Evolutionary conservation across 2,797 vertebrate species (phyloP).

Genomic region (Anguilla anguilla): DNA sequence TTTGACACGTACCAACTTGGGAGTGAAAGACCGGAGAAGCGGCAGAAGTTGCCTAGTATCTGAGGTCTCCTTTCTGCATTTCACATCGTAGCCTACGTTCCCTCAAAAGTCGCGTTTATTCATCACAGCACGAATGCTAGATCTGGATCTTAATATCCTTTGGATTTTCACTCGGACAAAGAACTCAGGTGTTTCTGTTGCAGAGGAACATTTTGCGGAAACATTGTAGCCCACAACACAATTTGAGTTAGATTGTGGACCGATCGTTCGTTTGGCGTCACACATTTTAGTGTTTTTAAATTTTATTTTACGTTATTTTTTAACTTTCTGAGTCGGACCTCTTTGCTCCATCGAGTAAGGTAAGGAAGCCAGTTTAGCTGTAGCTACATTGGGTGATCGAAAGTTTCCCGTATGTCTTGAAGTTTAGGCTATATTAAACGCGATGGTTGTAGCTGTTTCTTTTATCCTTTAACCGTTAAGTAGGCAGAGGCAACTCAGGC

Average conservation of each 20-base stretch:
- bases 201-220: neutral
- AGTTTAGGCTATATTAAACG: neutral
- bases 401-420: neutral
- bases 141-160: slow-evolving; percentile 4
- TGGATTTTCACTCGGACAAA: neutral
- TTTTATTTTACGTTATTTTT: neutral
- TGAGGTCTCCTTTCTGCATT: neutral
- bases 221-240: neutral
- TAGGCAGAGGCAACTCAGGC: neutral
- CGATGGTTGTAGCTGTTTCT: neutral
- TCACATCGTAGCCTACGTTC: neutral
- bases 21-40: neutral
- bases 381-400: neutral
- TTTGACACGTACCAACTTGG: slow-evolving; percentile 5
- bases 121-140: neutral
- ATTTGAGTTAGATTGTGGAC: neutral
- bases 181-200: slow-evolving; percentile 25
- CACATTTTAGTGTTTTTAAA: neutral
- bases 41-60: neutral
- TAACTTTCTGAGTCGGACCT: neutral
- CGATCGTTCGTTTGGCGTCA: neutral
- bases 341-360: slow-evolving; percentile 8
- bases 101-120: neutral
- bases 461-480: neutral
- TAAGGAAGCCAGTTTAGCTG: neutral